Conservation (phyloP, 2,113 vertebrate species). For the Ranitomeya imitator region DNA sequence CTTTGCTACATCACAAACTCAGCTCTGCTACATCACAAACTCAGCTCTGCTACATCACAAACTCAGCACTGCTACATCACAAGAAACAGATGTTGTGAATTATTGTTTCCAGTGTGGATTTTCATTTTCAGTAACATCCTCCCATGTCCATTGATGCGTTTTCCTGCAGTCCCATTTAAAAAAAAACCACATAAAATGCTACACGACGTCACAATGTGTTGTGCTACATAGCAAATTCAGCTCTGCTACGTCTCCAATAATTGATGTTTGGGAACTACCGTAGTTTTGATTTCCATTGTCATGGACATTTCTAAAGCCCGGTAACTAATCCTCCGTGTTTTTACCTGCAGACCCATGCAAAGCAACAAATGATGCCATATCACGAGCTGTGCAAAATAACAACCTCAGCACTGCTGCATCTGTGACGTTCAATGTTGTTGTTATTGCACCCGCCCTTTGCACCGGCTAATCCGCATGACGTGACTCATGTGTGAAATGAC, state of each 20-base stretch:
- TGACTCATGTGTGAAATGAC: constrained; percentile 1
- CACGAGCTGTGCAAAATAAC: neutral
- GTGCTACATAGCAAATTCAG: too few species aligned
- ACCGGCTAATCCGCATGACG: neutral
- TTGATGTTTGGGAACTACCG: too few species aligned
- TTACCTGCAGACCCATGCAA: neutral
- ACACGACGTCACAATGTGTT: too few species aligned
- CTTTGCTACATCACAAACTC: too few species aligned
- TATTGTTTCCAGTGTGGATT: neutral
- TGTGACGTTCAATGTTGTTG: neutral
- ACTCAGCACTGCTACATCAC: neutral
- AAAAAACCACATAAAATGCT: too few species aligned
- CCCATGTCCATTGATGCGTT: too few species aligned
- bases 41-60: neutral
- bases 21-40: too few species aligned
- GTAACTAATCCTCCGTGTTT: too few species aligned
- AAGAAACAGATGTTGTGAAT: neutral
- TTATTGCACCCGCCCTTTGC: neutral
- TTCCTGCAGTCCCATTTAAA: neutral
- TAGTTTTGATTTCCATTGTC: too few species aligned
- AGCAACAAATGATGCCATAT: neutral
- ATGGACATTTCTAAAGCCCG: too few species aligned
- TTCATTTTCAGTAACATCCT: too few species aligned
- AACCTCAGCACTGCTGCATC: neutral
- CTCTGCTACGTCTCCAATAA: too few species aligned